A percentile compares a stretch with the other conserved stretches of the same genome.
phyloP scores from a whole-genome alignment of 2,797 vertebrate species.

The Gambelia wislizenii region DNA sequence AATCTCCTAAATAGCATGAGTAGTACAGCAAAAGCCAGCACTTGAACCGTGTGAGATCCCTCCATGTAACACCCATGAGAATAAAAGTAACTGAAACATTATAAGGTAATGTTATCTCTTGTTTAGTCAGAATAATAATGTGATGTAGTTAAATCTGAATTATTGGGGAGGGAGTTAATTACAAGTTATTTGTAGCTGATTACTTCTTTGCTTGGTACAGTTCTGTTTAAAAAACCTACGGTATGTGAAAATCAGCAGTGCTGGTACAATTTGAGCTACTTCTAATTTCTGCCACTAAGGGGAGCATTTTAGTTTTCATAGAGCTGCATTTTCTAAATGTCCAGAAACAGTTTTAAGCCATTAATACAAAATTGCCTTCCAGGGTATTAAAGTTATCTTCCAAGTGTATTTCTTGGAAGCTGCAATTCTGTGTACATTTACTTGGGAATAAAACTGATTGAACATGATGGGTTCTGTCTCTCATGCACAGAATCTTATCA shows the following conservation, averaged over 20 bases:
- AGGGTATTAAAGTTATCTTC: not conserved
- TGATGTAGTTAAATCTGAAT: not conserved
- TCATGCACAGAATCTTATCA: not conserved
- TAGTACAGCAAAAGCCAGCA: too few relatives aligned
- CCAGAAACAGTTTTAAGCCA: not conserved
- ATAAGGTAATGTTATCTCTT: not conserved
- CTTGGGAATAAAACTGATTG: not conserved
- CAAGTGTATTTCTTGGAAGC: not conserved
- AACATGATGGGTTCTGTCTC: not conserved
- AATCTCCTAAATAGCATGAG: too few relatives aligned
- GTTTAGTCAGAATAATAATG: not conserved
- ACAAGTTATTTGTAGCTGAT: not conserved
- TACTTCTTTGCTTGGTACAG: not conserved
- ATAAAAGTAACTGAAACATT: not conserved
- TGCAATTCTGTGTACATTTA: not conserved
- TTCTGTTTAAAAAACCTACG: not conserved
- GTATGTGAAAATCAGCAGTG: not conserved
- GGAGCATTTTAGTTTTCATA: conserved; percentile 33
- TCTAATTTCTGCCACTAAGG: conserved; percentile 22
- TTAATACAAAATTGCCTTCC: not conserved
- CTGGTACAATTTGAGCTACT: not conserved
- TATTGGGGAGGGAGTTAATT: not conserved
- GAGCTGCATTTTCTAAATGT: not conserved
- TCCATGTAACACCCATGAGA: too few relatives aligned
- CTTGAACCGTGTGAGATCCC: too few relatives aligned